Evolutionary conservation across 64 coral and sea anemone species (phyloP).

Genomic region (Anthopleura sola): DNA sequence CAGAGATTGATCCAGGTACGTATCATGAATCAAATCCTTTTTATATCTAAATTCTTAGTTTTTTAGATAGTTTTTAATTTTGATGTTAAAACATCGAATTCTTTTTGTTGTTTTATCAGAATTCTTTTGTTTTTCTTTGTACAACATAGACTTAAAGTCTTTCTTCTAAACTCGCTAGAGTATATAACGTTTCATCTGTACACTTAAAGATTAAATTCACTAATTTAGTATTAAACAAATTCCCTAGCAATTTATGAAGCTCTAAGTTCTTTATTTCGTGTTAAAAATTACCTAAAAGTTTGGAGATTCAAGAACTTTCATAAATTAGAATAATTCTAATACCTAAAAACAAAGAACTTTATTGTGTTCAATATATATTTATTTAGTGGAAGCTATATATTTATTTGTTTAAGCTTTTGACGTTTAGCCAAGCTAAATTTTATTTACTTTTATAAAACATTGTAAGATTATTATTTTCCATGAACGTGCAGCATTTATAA

Average conservation of each 20-base stretch:
- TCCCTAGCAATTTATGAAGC: neutral
- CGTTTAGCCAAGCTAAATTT: too few species aligned
- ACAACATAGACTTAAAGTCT: neutral
- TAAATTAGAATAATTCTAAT: too few species aligned
- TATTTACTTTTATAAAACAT: too few species aligned
- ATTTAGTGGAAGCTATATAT: too few species aligned
- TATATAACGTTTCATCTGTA: neutral
- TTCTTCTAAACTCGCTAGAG: neutral
- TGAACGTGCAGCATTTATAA: too few species aligned
- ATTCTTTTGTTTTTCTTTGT: neutral
- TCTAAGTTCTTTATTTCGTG: too few species aligned
- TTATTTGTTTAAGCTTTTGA: too few species aligned
- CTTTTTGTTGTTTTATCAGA: neutral
- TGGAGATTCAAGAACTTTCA: too few species aligned
- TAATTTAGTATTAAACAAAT: neutral
- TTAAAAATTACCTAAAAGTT: too few species aligned
- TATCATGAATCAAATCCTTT: neutral
- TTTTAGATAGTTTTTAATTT: neutral
- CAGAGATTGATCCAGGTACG: neutral
- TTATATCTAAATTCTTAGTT: neutral
- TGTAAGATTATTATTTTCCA: too few species aligned
- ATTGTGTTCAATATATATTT: too few species aligned
- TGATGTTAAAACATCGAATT: neutral
- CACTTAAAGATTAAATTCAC: neutral
- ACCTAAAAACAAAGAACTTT: too few species aligned